Conservation (phyloP, 2,888 invertebrate species). For the Folsomia candida region DNA sequence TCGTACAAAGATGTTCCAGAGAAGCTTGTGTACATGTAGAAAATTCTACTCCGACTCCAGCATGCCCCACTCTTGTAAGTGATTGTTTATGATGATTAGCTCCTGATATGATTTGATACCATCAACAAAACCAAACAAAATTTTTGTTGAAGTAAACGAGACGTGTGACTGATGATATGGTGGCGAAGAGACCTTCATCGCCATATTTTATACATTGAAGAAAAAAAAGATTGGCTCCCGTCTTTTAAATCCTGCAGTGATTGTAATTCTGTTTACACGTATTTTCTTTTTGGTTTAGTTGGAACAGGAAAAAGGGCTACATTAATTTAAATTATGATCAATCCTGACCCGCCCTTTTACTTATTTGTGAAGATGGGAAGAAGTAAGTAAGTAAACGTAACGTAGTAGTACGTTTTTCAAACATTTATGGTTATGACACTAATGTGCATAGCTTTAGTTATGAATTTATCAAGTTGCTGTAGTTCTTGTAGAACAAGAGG, state of each 20-base stretch:
- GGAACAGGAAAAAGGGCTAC: not conserved
- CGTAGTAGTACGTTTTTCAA: not conserved
- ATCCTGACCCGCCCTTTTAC: not conserved
- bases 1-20: no score
- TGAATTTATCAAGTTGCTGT: not conserved
- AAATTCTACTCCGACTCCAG: no score
- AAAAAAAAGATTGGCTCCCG: not conserved
- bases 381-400: not conserved
- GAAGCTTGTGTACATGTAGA: no score
- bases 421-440: no score
- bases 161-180: not conserved
- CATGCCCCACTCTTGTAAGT: no score
- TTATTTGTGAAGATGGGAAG: not conserved
- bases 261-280: not conserved
- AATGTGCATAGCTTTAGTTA: not conserved
- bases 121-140: conserved; percentile 8
- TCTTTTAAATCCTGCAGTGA: not conserved
- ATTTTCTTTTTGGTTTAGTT: not conserved
- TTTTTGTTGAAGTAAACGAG: not conserved
- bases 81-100: conserved; percentile 17
- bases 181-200: not conserved
- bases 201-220: not conserved
- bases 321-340: conserved; percentile 1
- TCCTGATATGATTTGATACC: conserved; percentile 18
- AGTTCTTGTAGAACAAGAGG: no score